phyloP scores from a whole-genome alignment of 2,888 invertebrate species.

The Schizotus pectinicornis region DNA sequence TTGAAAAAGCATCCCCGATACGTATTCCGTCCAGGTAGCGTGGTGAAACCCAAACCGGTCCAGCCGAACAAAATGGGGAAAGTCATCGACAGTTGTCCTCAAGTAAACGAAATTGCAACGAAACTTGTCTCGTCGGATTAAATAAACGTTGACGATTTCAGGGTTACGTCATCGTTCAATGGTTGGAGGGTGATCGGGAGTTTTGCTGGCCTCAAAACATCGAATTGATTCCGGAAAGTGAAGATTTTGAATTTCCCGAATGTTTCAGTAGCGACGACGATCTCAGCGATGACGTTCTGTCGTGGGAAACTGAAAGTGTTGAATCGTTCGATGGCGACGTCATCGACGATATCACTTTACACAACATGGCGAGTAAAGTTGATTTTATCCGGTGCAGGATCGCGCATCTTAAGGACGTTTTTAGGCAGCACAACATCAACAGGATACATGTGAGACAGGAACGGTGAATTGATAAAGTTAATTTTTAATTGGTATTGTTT shows the following conservation, averaged over 20 bases:
- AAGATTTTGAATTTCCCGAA: constrained; percentile 77
- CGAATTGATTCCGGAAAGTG: constrained; percentile 74
- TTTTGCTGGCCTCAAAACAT: constrained; percentile 89
- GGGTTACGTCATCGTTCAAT: constrained; percentile 88
- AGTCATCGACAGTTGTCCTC: constrained; percentile 86
- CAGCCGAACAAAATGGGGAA: constrained; percentile 67
- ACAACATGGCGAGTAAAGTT: constrained; percentile 72
- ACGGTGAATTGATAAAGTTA: not conserved
- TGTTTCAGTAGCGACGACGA: constrained; percentile 33
- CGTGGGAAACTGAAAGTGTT: constrained; percentile 83
- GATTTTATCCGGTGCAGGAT: constrained; percentile 55
- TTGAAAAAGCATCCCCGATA: constrained; percentile 94
- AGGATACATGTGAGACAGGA: constrained; percentile 60
- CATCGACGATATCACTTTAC: constrained; percentile 57
- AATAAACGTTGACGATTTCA: constrained; percentile 30
- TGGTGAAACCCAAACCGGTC: constrained; percentile 72
- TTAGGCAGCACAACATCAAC: constrained; percentile 75
- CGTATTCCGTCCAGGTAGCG: constrained; percentile 89
- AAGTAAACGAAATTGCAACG: constrained; percentile 52
- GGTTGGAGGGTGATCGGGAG: constrained; percentile 85
- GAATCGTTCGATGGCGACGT: constrained; percentile 65
- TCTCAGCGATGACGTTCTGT: constrained; percentile 49
- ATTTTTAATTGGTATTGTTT: constrained; percentile 29
- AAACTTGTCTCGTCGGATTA: constrained; percentile 8
- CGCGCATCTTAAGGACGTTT: constrained; percentile 73